Evolutionary conservation across 2,113 vertebrate species (phyloP).

Genomic region (Oryzias javanicus): DNA sequence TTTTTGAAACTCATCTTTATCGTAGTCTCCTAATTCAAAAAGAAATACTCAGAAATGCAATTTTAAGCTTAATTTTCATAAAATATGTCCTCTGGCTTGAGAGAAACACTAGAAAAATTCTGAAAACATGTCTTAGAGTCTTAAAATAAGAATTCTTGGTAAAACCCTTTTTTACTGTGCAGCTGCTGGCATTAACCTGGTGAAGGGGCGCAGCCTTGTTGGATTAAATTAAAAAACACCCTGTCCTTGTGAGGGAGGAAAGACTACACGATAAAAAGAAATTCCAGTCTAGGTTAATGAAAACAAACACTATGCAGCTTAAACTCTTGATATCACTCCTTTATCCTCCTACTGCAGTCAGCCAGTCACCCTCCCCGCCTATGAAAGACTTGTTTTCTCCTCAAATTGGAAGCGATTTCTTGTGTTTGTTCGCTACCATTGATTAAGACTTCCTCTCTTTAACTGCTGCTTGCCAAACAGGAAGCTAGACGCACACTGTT

Average conservation of each 20-base stretch:
- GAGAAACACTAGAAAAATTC: too few relatives aligned
- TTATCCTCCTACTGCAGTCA: conserved; percentile 2
- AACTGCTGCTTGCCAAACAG: conserved; percentile 22
- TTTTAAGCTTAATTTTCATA: too few relatives aligned
- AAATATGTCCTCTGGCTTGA: too few relatives aligned
- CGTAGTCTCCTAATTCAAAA: too few relatives aligned
- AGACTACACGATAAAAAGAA: conserved; percentile 40
- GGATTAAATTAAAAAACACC: conserved; percentile 16
- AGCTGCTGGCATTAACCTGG: conserved; percentile 9
- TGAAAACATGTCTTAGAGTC: too few relatives aligned
- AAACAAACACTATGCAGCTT: conserved; percentile 3
- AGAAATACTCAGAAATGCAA: too few relatives aligned
- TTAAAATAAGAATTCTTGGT: too few relatives aligned
- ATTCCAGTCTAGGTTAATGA: conserved; percentile 28
- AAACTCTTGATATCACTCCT: neutral
- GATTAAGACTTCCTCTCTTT: conserved; percentile 20
- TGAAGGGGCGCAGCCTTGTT: conserved; percentile 2
- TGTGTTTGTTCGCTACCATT: neutral
- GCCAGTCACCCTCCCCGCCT: neutral
- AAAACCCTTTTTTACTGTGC: neutral
- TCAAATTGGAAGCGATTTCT: neutral
- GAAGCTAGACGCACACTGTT: conserved; percentile 17
- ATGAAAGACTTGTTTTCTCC: neutral
- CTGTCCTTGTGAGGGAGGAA: conserved; percentile 27
- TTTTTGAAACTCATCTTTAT: too few relatives aligned